Conservation (phyloP, 2,797 vertebrate genomes). For the Tokudaia muenninki region DNA sequence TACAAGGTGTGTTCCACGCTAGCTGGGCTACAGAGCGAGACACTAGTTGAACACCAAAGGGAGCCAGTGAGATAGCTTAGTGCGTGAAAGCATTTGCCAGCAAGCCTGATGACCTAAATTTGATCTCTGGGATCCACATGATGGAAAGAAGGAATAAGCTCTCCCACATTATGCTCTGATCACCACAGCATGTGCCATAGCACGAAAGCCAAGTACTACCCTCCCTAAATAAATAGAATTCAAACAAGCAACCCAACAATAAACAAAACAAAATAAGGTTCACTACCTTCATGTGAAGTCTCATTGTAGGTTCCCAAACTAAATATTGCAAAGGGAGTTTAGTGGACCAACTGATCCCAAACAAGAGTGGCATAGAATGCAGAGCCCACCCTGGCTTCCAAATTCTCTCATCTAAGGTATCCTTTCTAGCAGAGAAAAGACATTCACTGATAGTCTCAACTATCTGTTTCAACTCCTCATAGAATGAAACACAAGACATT, state of each 20-base stretch:
- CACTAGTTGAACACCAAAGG: background rate
- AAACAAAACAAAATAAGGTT: background rate
- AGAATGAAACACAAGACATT: slow-evolving; percentile 58
- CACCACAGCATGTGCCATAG: background rate
- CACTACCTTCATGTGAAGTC: background rate
- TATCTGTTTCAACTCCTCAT: background rate
- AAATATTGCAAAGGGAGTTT: slow-evolving; percentile 48
- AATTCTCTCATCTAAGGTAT: background rate
- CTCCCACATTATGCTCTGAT: background rate
- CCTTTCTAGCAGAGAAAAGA: slow-evolving; percentile 45
- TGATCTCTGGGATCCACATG: background rate
- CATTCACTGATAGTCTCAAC: slow-evolving; percentile 30
- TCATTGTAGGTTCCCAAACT: slow-evolving; percentile 30
- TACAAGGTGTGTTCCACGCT: background rate
- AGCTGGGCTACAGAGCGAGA: background rate
- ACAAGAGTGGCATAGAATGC: background rate
- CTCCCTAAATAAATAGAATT: background rate
- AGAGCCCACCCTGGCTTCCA: background rate
- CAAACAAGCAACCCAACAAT: background rate
- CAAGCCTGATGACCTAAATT: background rate
- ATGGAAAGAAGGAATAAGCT: background rate
- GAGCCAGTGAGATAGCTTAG: background rate
- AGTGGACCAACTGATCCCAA: background rate
- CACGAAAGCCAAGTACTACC: background rate
- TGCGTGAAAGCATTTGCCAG: background rate